phyloP scores from a whole-genome alignment of 2,113 vertebrate species.

The Merops nubicus region DNA sequence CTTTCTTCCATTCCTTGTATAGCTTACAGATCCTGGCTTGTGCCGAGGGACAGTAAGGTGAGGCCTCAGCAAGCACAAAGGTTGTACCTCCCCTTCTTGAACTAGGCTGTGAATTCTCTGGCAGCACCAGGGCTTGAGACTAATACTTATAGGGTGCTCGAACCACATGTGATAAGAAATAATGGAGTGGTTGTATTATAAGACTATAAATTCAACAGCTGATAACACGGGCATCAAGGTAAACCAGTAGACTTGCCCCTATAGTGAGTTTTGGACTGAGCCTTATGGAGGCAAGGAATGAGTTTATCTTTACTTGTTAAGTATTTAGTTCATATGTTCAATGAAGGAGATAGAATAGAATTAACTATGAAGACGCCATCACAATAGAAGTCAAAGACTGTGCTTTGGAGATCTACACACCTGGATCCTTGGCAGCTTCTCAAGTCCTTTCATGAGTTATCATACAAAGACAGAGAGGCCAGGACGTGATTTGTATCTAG shows the following conservation, averaged over 20 bases:
- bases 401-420: not conserved
- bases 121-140: not conserved
- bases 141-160: not conserved
- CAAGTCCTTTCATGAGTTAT: not conserved
- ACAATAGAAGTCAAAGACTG: not conserved
- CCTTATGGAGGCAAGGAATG: not conserved
- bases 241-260: not conserved
- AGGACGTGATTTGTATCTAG: not conserved
- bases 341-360: not conserved
- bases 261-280: not conserved
- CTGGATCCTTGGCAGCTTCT: accelerated
- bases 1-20: no score
- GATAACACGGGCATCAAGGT: not conserved
- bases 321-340: not conserved
- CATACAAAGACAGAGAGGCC: not conserved
- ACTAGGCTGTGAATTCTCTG: not conserved
- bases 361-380: not conserved
- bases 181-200: not conserved
- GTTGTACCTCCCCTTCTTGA: not conserved
- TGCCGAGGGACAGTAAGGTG: not conserved
- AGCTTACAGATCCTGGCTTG: no score
- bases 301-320: not conserved
- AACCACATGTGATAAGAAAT: not conserved
- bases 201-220: not conserved
- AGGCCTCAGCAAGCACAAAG: not conserved